Evolutionary conservation across 2,888 invertebrate genomes (phyloP), one percentile per base, ranked within the genome.

Genomic region (Yponomeuta plumbellus): DNA sequence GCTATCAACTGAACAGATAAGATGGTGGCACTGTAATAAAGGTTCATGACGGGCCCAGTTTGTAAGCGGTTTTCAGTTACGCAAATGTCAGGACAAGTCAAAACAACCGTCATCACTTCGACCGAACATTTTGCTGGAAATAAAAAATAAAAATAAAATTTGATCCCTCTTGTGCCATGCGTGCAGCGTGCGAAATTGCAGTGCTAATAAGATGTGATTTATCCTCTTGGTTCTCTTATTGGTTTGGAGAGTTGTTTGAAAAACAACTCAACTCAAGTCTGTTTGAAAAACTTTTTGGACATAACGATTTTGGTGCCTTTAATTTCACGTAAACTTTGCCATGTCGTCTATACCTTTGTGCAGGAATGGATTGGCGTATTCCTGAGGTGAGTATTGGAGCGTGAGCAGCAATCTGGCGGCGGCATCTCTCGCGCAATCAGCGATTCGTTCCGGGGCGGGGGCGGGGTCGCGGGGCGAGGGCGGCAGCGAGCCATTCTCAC

Each of bases 41-140:
- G n/a, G n/a, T n/a, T n/a, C n/a, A n/a, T n/a, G n/a, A 52, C 21
- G 58, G n/a, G 22, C 21, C n/a, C n/a, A 64, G 17, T 26, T 26
- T 70, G 67, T 68, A 70, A 69, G 67, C 68, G 69, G 71, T 72
- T 73, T 70, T 69, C 76, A 79, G 8, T 72, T 83, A 81, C 83
- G 82, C 82, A 81, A 85, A 80, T 83, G 88, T 87, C 89, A 81
- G 79, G 78, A 74, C 77, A 78, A 84, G 88, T 90, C 88, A 88
- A 79, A 89, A 90, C 88, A 90, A 85, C 86, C 87, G 83, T 90
- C 88, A 80, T 88, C 88, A 88, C 86, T 80, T 78, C 74, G 71
- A 76, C 79, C 75, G 63, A 34, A 77, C 71, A 72, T 76, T 73
- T 72, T 68, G 70, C 67, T 71, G 73, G 70, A 71, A 69, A 72